Percentiles rank a stretch among this genome's conserved stretches.
phyloP scores from a whole-genome alignment of 2,113 vertebrate genomes.

The Mustelus asterias region DNA sequence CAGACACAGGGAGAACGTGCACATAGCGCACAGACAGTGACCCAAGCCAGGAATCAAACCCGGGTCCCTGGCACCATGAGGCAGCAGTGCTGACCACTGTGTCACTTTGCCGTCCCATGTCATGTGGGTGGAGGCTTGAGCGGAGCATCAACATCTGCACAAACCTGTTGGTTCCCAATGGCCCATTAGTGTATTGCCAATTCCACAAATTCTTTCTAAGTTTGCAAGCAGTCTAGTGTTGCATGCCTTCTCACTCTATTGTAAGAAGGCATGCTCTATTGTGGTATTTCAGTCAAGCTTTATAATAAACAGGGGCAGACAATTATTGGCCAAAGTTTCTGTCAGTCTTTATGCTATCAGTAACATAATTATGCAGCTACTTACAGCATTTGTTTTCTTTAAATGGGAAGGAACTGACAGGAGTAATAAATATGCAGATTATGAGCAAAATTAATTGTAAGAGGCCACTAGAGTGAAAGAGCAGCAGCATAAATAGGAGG shows the following conservation, averaged over 20 bases:
- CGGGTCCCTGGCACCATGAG: no score
- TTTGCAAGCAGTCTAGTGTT: not conserved
- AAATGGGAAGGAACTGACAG: not conserved
- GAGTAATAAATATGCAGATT: not conserved
- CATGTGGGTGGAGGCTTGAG: not conserved
- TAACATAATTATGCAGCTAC: not conserved
- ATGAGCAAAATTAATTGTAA: not conserved
- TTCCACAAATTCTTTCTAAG: not conserved
- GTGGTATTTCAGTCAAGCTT: not conserved
- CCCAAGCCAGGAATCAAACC: no score
- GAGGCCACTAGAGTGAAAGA: not conserved
- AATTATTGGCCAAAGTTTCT: not conserved
- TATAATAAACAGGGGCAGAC: not conserved
- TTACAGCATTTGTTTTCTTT: not conserved
- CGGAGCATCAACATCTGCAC: not conserved
- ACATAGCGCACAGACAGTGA: no score
- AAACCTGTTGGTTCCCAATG: not conserved
- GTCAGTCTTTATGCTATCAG: not conserved
- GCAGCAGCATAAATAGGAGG: not conserved
- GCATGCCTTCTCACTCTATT: not conserved
- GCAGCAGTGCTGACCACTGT: no score
- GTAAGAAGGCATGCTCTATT: no score
- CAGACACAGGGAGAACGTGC: no score
- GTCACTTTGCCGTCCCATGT: no score
- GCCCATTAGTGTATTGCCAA: not conserved